phyloP scores from a whole-genome alignment of 2,888 invertebrate species.

The Drosophila emarginata region DNA sequence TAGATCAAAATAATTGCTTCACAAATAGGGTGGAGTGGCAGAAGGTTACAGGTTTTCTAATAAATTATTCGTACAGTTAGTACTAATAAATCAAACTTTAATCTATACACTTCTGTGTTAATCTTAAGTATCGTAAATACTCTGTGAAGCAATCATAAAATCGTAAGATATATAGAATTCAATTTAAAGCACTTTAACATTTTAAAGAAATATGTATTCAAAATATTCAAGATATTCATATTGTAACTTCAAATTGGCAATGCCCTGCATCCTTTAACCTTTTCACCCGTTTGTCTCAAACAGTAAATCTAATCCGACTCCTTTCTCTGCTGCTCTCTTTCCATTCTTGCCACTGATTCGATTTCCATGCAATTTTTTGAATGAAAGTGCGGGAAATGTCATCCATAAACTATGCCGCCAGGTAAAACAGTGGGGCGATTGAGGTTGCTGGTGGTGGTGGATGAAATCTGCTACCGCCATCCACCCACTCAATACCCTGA shows the following conservation, averaged over 20 bases:
- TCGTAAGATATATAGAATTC: neutral
- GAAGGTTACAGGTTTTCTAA: neutral
- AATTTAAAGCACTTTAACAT: neutral
- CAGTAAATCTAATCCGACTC: constrained; percentile 64
- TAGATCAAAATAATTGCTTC: constrained; percentile 66
- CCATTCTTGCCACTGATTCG: constrained; percentile 57
- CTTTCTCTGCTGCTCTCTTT: constrained; percentile 28
- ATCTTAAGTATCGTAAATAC: neutral
- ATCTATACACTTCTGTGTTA: too few relatives aligned
- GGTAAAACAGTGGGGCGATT: constrained; percentile 42
- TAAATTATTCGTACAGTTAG: too few relatives aligned
- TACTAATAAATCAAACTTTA: too few relatives aligned
- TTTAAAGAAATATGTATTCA: neutral
- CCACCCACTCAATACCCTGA: constrained; percentile 31
- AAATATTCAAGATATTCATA: neutral
- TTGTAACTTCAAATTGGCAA: constrained; percentile 15
- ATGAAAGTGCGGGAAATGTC: constrained; percentile 68
- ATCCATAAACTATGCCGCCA: constrained; percentile 74
- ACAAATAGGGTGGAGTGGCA: constrained; percentile 40
- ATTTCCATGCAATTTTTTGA: constrained; percentile 77
- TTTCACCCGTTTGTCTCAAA: constrained; percentile 23
- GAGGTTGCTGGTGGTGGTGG: too few relatives aligned
- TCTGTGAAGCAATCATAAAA: neutral
- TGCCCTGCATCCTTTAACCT: constrained; percentile 1
- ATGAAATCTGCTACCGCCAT: constrained; percentile 3